phyloP scores from a whole-genome alignment of 1,140 invertebrate genomes.

The Ooceraea biroi region DNA sequence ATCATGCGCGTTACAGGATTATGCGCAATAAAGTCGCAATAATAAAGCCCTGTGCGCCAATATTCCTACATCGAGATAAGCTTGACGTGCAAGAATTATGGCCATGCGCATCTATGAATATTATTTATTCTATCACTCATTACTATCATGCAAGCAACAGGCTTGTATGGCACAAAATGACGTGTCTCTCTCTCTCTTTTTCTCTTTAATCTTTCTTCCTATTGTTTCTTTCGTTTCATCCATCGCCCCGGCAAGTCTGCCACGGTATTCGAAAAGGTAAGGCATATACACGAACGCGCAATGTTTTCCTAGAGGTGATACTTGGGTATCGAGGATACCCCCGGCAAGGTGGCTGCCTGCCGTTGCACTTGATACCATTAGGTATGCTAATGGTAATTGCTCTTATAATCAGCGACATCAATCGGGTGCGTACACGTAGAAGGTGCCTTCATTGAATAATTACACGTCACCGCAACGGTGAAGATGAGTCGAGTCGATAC shows the following conservation, averaged over 20 bases:
- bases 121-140: constrained; percentile 11
- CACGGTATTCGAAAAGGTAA: background rate
- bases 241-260: background rate
- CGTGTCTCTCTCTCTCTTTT: too few relatives aligned
- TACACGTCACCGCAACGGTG: constrained; percentile 78
- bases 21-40: background rate
- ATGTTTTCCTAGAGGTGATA: constrained; percentile 54
- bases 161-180: background rate
- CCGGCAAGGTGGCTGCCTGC: constrained; percentile 50
- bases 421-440: constrained; percentile 79
- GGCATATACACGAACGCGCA: background rate
- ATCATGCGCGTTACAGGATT: background rate
- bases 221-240: too few relatives aligned
- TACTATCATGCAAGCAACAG: background rate
- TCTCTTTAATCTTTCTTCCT: too few relatives aligned
- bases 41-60: background rate
- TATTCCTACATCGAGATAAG: constrained; percentile 3
- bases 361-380: constrained; percentile 80
- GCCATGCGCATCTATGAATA: background rate
- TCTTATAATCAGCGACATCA: constrained; percentile 82
- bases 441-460: constrained; percentile 83
- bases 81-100: background rate
- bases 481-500: constrained; percentile 80
- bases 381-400: constrained; percentile 83
- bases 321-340: constrained; percentile 37